Base-by-base conservation (phyloP, 2,888 invertebrate genomes). In the Belgica antarctica region DNA sequence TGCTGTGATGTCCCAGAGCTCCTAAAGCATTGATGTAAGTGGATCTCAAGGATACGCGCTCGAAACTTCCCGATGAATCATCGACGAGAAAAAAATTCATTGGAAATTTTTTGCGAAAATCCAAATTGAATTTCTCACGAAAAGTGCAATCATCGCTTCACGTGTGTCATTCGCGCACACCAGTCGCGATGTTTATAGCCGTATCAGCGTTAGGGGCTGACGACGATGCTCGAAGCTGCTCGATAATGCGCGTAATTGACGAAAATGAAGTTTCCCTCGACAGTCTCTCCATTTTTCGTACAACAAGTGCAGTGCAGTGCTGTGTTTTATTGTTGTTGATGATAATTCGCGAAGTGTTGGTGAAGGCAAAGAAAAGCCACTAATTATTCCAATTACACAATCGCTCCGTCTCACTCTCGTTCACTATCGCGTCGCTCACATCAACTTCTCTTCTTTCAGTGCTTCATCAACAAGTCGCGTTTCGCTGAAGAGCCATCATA, bases 341-440 rank as follows among this genome's bases (percentile, higher is more conserved):
- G 57, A 68, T 68, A 68, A 68, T 68, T 57, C 57, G 68, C 68
- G 34, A 68, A 68, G 57, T 57, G 46, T 36, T 65, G 47, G 65
- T 65, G 65, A 65, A 65, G 65, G 65, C 52, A 68, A 57, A 63
- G 12, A 52, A 63, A 68, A 68, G 57, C 68, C 68, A 68, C 68
- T 68, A 68, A 68, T 68, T 68, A 68, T 57, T 68, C 31, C 68
- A 68, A 68, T 68, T 68, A 68, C 28, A 52, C 22, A 17, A 28
- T 34, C 68, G 27, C 34, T 68, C 47, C 57, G 24, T 68, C 68
- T 57, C 28, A n/a, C 41, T 41, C 27, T 4, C 27, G 12, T 46
- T 46, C 5, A 31, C 34, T 46, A 15, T n/a, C 34, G 7, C 34
- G 10, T 52, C 52, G 52, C 24, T 27, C n/a, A n/a, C 25, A 59